A percentile compares a stretch with the other conserved stretches of the same genome.
These are phyloP conservation scores for Oscheius sp. DNA, from an alignment of 2,888 invertebrate species.

Conservation along the genomic window DNA sequence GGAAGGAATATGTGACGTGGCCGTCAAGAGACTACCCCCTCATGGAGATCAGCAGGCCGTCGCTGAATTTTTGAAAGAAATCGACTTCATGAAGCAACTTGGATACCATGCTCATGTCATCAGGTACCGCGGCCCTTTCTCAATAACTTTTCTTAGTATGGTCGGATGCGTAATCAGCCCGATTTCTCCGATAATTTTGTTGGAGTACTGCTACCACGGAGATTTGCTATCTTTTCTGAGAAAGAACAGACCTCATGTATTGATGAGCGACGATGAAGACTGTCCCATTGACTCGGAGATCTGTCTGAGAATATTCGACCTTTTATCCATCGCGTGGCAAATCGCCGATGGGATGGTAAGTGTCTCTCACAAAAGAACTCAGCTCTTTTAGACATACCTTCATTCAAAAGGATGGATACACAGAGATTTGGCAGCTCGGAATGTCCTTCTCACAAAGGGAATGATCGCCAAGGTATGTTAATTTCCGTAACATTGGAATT, in stretches of 20 bases:
- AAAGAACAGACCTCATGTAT: constrained; percentile 43
- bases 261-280: constrained; percentile 42
- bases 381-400: constrained; percentile 55
- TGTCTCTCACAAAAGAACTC: not conserved
- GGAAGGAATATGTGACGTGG: constrained; percentile 53
- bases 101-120: constrained; percentile 63
- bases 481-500: no score
- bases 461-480: constrained; percentile 59
- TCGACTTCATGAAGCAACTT: constrained; percentile 65
- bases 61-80: constrained; percentile 63
- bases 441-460: constrained; percentile 59
- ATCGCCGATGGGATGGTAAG: constrained; percentile 54
- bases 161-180: constrained; percentile 60
- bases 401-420: constrained; percentile 62
- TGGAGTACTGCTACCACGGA: constrained; percentile 61
- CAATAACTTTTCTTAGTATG: constrained; percentile 49
- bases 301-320: constrained; percentile 60
- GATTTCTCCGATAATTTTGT: constrained; percentile 59
- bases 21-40: constrained; percentile 61
- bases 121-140: no score
- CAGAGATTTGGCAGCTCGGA: constrained; percentile 62
- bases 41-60: constrained; percentile 58
- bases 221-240: constrained; percentile 58
- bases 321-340: constrained; percentile 65
- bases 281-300: constrained; percentile 60